phyloP scores from a whole-genome alignment of 2,113 vertebrate species.

The Myotis davidii region DNA sequence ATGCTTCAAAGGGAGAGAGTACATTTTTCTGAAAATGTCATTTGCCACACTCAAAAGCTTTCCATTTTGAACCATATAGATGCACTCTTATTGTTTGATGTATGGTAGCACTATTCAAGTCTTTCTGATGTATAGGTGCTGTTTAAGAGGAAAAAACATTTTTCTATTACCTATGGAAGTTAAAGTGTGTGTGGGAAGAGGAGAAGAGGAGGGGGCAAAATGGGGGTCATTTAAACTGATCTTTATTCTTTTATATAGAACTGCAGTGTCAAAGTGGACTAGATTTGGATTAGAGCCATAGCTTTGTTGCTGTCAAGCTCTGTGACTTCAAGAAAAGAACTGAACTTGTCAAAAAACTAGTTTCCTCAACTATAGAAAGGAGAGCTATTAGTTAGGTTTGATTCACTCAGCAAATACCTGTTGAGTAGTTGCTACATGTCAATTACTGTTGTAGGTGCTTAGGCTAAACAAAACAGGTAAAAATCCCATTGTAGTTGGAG shows the following conservation, averaged over 20 bases:
- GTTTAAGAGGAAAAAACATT: neutral
- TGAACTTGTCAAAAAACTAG: neutral
- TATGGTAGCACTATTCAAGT: neutral
- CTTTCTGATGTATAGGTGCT: neutral
- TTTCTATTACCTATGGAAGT: neutral
- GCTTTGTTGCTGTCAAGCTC: neutral
- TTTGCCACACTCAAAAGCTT: neutral
- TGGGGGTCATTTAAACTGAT: neutral
- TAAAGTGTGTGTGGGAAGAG: neutral
- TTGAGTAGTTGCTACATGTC: neutral
- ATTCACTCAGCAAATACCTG: neutral
- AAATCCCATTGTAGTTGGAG: neutral
- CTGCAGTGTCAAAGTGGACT: neutral
- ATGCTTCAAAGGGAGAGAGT: neutral
- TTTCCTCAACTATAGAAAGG: neutral
- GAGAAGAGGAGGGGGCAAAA: neutral
- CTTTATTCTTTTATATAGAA: conserved; percentile 32
- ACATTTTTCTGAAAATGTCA: conserved; percentile 1
- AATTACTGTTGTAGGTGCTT: neutral
- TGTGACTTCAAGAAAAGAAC: neutral
- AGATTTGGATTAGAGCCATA: neutral
- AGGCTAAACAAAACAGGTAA: neutral
- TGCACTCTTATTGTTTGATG: neutral
- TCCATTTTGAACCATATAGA: neutral
- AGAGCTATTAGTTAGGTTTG: neutral